Conservation (phyloP, 2,113 vertebrate genomes). For the Oreochromis spilurus region DNA sequence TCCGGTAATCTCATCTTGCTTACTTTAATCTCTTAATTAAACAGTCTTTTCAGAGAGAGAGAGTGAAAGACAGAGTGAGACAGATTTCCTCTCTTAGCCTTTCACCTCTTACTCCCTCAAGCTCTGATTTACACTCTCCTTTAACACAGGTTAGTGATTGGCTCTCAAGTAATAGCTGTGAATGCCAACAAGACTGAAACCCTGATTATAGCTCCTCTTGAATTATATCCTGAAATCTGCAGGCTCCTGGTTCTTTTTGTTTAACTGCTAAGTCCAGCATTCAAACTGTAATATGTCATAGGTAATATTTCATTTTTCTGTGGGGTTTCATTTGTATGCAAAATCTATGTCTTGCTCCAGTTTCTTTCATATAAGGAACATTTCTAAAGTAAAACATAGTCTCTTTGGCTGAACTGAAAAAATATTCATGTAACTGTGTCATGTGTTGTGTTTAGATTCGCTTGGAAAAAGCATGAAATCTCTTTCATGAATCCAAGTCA, state of each 20-base stretch:
- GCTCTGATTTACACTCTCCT: background rate
- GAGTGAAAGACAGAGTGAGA: background rate
- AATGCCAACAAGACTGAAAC: background rate
- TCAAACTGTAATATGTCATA: background rate
- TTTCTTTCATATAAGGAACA: background rate
- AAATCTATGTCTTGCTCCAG: background rate
- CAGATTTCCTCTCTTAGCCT: background rate
- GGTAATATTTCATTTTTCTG: background rate
- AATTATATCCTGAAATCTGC: background rate
- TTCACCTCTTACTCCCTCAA: background rate
- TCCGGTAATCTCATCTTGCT: constrained; percentile 5
- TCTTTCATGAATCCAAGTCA: background rate
- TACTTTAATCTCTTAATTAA: constrained; percentile 14
- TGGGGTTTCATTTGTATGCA: background rate
- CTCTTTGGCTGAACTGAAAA: background rate
- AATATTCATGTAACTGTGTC: background rate
- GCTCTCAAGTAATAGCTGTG: background rate
- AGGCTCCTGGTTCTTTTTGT: background rate
- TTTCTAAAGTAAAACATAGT: background rate
- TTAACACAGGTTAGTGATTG: background rate
- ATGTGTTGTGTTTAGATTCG: background rate
- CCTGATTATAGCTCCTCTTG: background rate
- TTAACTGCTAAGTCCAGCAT: background rate
- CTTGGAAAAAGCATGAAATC: background rate
- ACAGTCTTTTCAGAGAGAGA: background rate